Base-by-base conservation (phyloP, 2,888 invertebrate species). In the Hydriomena furcata region DNA sequence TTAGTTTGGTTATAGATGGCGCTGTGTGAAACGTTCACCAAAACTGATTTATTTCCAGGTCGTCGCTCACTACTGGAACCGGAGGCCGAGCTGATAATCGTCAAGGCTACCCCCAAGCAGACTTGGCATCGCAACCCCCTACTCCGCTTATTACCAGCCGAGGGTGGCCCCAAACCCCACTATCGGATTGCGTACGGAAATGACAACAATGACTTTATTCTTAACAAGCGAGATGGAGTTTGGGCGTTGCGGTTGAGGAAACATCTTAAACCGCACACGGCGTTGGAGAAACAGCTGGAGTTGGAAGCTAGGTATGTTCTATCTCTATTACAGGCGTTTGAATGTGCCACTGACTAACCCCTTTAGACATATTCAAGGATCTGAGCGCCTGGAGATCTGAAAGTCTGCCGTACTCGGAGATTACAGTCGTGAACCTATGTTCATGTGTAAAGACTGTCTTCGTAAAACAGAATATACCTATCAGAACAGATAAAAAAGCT, bases 81-180 rank as follows among this genome's bases (percentile, higher is more conserved):
- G 0, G 86, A 82, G 7, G 84, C 82, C 0, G 84, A 86, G 61
- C 69, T 89, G 55, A 65, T 89, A 4, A 75, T 87, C 5, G 80
- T 89, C 11, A 36, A 58, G 0, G 84, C 82, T 7, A 66, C 66
- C 0, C 76, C 88, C 1, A 41, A 43, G 6, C 85, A 86, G 65
- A 87, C 87, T 8, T 84, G 89, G 86, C 82, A 73, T 11, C 74
- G 89, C n/a, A 79, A 77, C 36, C 80, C 89, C 0, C 61, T 90
- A 24, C 67, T 89, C 55, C 79, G 86, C 0, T 71, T 89, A 34
- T 54, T 87, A 38, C 84, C 88, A 2, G 84, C 89, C 0, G 79
- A 62, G 53, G 84, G 73, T 35, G 73, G 71, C 17, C 82, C 77
- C n/a, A 66, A 71, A 1, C 58, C 88, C 1, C 89, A 88, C 75